These are phyloP conservation scores for Colletes collaris DNA, from an alignment of 2,888 invertebrate genomes.

Conservation along the genomic window DNA sequence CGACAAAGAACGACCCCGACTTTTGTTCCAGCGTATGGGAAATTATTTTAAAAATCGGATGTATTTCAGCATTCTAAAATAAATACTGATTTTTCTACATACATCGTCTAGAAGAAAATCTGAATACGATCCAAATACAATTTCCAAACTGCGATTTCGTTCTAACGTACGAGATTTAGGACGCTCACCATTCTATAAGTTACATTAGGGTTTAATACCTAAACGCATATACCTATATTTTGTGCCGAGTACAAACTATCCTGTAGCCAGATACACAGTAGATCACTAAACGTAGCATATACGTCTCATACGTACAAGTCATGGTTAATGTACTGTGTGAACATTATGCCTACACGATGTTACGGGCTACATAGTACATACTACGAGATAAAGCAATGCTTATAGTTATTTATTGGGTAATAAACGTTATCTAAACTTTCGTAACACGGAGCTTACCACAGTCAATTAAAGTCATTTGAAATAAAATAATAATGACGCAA, in stretches of 20 bases:
- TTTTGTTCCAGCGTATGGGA: too few species aligned
- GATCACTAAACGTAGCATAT: conserved; percentile 25
- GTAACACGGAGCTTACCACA: neutral
- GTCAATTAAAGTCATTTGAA: neutral
- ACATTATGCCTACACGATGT: conserved; percentile 29
- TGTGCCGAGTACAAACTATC: conserved; percentile 22
- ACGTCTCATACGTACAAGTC: conserved; percentile 32
- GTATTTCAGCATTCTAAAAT: too few species aligned
- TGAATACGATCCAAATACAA: neutral
- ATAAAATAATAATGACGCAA: neutral
- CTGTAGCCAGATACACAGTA: conserved; percentile 19
- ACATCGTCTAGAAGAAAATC: too few species aligned
- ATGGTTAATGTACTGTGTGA: conserved; percentile 53
- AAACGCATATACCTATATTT: conserved; percentile 25
- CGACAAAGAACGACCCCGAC: too few species aligned
- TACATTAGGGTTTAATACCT: conserved; percentile 6
- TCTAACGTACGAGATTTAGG: neutral
- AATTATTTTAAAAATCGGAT: too few species aligned
- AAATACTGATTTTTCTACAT: too few species aligned
- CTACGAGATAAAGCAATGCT: conserved; percentile 25
- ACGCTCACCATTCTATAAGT: neutral
- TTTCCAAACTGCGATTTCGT: neutral
- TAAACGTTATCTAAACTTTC: conserved; percentile 22
- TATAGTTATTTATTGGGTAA: conserved; percentile 33
- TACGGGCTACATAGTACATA: conserved; percentile 5